Base-by-base conservation (phyloP, 2,888 invertebrate genomes). In the Cheilosia grossa region DNA sequence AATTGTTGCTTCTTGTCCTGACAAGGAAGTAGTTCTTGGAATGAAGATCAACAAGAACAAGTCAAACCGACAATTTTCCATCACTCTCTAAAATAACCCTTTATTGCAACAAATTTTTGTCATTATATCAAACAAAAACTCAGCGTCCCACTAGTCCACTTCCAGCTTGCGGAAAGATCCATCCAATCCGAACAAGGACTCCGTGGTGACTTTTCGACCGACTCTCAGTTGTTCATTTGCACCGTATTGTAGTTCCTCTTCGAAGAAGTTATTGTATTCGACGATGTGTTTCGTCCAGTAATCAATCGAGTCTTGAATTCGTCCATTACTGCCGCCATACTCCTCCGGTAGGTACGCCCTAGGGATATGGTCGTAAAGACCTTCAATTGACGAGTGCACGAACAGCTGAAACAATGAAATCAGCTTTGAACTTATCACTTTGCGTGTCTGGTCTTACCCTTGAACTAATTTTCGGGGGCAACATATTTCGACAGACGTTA, bases 311-410 rank as follows among this genome's bases (percentile, higher is more conserved):
- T 89, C 90, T 9, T 87, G 44, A 10, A 93, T 91, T 1, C 94
- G 94, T 33, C 93, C 94, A 75, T 89, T 89, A 17, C 91, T 91
- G 6, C 95, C 95, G 17, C 95, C 95, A 87, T 94, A 95, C 88
- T 95, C 95, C 19, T 90, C 91, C 0, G 95, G 95, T 56, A 95
- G 89, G 66, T 94, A 91, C 17, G 93, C 92, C 88, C 93, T 92
- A 0, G 95, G 94, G 51, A 95, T 92, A 58, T 92, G 88, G 87
- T 94, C 91, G 7, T 81, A 87, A 0, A 90, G 78, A 5, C 87
- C 73, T 4, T 90, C 89, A n/a, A 89, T 17, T 19, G 87, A 88
- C n/a, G 88, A 87, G 87, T 94, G 94, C 30, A 94, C 91, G 89
- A 91, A 92, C 63, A 94, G 87, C 94, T 94, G 89, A 47, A 30